A percentile compares a stretch with the other conserved stretches of the same genome.
Evolutionary conservation across 2,797 vertebrate genomes (phyloP).

Genomic region (Paramormyrops hopkinsi): DNA sequence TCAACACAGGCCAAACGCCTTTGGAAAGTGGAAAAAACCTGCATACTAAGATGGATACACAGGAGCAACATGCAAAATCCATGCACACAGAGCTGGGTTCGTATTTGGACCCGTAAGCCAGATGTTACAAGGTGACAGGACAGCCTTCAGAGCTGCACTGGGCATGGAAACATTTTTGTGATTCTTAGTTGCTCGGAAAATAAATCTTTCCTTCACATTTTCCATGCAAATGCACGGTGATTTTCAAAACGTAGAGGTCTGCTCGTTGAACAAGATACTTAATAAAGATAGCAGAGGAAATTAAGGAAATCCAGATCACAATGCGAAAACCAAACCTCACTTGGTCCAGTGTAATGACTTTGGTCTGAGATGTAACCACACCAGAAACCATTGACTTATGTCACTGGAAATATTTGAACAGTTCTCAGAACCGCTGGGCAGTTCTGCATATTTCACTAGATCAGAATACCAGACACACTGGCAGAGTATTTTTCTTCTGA

Average conservation of each 20-base stretch:
- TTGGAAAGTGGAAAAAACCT: neutral
- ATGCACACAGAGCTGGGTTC: neutral
- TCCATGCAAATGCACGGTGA: neutral
- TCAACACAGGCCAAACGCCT: neutral
- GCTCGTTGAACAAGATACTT: neutral
- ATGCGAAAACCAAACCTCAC: constrained; percentile 22
- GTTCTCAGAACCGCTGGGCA: constrained; percentile 20
- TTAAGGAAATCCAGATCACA: constrained; percentile 21
- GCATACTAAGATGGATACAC: neutral
- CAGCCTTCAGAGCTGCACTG: neutral
- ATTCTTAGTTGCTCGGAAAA: neutral
- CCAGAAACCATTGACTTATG: constrained; percentile 11
- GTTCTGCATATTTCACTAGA: constrained; percentile 41
- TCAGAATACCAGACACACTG: constrained; percentile 61
- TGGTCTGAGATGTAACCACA: constrained; percentile 27
- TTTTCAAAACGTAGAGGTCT: neutral
- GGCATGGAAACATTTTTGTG: neutral
- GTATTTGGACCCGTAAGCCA: neutral
- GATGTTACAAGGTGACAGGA: neutral
- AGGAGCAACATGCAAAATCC: neutral
- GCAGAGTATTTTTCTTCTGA: constrained; percentile 49
- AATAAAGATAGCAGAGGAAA: constrained; percentile 16
- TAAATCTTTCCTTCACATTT: neutral
- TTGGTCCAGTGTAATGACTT: constrained; percentile 19
- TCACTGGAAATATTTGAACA: neutral